phyloP scores from a whole-genome alignment of 2,113 vertebrate genomes.

The Chroicocephalus ridibundus region DNA sequence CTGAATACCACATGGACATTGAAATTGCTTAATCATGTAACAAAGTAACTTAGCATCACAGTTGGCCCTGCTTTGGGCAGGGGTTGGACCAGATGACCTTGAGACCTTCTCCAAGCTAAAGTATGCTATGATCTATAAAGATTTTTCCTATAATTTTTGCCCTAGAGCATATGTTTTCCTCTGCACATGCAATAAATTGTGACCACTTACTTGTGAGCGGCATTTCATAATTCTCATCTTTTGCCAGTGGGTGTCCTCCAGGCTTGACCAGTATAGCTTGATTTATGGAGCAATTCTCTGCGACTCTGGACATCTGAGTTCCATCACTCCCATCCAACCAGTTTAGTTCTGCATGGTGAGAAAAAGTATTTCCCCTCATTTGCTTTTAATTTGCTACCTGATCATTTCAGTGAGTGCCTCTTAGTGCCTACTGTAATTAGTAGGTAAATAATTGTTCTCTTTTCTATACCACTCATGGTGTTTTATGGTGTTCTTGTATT shows the following conservation, averaged over 20 bases:
- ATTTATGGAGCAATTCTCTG: not conserved
- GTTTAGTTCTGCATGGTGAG: not conserved
- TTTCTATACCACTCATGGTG: not conserved
- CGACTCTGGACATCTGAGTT: not conserved
- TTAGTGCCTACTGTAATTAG: not conserved
- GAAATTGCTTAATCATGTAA: not conserved
- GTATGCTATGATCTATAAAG: not conserved
- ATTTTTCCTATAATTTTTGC: not conserved
- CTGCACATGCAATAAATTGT: not conserved
- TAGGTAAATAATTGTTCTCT: not conserved
- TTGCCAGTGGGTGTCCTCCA: not conserved
- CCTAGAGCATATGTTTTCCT: not conserved
- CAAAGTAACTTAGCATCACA: not conserved
- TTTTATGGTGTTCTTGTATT: not conserved
- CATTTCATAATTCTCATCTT: not conserved
- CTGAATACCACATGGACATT: not conserved
- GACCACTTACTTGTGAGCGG: not conserved
- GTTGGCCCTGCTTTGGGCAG: not conserved
- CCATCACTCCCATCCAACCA: not conserved
- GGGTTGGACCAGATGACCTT: not conserved
- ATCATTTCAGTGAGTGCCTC: not conserved
- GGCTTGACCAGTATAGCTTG: not conserved
- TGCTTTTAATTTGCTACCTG: not conserved
- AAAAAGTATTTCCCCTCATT: not conserved
- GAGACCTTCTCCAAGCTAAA: not conserved